Conservation (phyloP, 2,113 vertebrate genomes). For the Lamprologus lemairii region DNA sequence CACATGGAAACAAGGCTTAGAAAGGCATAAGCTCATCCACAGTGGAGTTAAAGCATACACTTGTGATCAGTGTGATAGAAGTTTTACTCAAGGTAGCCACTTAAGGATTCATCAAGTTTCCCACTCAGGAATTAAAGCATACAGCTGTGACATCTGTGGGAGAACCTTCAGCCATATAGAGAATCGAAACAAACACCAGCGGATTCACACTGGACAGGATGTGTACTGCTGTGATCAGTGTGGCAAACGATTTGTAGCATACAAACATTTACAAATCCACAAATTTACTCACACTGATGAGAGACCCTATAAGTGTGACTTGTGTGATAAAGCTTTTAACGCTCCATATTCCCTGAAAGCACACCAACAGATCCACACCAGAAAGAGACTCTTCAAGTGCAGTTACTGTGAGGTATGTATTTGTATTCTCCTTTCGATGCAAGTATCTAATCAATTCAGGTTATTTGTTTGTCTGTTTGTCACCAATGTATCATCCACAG, state of each 20-base stretch:
- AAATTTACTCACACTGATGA: neutral
- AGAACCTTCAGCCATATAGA: neutral
- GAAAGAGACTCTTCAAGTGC: neutral
- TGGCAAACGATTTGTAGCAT: neutral
- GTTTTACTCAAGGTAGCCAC: neutral
- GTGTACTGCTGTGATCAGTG: neutral
- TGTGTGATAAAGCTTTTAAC: neutral
- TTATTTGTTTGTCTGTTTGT: neutral
- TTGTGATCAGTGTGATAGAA: neutral
- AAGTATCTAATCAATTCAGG: neutral
- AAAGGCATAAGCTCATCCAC: neutral
- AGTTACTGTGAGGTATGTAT: neutral
- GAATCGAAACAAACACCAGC: neutral
- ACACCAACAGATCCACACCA: neutral
- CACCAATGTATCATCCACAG: neutral
- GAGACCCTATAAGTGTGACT: neutral
- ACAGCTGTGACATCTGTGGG: neutral
- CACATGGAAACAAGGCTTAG: neutral
- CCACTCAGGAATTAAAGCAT: neutral
- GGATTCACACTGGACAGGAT: neutral
- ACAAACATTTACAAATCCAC: neutral
- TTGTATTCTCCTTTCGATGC: neutral
- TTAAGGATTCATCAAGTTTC: neutral
- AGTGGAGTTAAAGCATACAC: neutral
- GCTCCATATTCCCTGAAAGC: neutral